phyloP scores from a whole-genome alignment of 2,113 vertebrate genomes.

The Trogon surrucura region DNA sequence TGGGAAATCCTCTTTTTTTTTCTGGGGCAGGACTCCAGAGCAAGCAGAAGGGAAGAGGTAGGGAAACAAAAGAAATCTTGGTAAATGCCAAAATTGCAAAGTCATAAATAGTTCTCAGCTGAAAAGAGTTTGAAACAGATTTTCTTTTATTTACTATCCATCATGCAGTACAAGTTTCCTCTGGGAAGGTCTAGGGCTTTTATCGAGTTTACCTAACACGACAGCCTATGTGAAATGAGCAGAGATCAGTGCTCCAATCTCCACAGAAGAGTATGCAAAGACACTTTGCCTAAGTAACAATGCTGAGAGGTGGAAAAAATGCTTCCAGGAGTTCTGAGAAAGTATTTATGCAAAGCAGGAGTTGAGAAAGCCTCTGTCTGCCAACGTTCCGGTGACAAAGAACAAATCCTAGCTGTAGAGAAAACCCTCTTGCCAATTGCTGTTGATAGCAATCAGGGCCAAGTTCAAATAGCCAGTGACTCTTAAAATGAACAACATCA shows the following conservation, averaged over 20 bases:
- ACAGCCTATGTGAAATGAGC: not conserved
- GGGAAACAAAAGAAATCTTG: not conserved
- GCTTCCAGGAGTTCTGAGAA: slow-evolving; percentile 5
- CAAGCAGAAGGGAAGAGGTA: not conserved
- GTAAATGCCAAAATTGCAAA: not conserved
- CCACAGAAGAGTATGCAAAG: not conserved
- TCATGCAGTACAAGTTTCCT: not conserved
- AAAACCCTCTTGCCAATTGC: not conserved
- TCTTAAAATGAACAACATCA: not conserved
- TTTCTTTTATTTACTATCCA: not conserved
- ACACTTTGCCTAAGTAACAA: not conserved
- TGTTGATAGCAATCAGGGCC: not conserved
- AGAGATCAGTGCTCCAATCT: not conserved
- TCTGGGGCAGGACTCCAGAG: not conserved
- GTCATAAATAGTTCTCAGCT: not conserved
- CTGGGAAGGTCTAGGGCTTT: not conserved
- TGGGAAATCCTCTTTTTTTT: not conserved
- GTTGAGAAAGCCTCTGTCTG: not conserved
- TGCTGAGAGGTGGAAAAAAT: not conserved
- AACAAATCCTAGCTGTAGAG: not conserved
- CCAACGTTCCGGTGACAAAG: not conserved
- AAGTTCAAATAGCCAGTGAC: slow-evolving; percentile 1
- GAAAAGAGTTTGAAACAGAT: not conserved
- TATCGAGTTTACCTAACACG: not conserved
- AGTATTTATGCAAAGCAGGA: slow-evolving; percentile 1